A percentile compares a stretch with the other conserved stretches of the same genome.
phyloP scores from a whole-genome alignment of 2,888 invertebrate species.

The Acronicta alni region DNA sequence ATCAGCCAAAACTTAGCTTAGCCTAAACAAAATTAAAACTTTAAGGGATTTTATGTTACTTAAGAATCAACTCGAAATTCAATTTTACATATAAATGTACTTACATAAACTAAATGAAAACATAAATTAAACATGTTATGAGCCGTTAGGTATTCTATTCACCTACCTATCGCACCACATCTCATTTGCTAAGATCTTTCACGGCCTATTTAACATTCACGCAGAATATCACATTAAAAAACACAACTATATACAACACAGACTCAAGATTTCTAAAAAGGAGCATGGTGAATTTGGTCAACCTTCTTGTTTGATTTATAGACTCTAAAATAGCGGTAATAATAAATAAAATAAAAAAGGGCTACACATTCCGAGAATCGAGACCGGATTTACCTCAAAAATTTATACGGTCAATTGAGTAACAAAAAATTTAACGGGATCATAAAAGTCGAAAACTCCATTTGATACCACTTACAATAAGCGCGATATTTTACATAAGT shows the following conservation, averaged over 20 bases:
- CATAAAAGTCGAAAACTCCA: too few relatives aligned
- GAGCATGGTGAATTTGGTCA: too few relatives aligned
- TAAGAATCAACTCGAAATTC: too few relatives aligned
- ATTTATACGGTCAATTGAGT: constrained; percentile 4
- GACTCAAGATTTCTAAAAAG: not conserved
- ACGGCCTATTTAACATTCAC: constrained; percentile 40
- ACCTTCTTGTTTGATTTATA: not conserved
- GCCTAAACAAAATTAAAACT: too few relatives aligned
- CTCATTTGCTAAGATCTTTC: constrained; percentile 34
- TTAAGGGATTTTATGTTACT: too few relatives aligned
- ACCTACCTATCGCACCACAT: constrained; percentile 11
- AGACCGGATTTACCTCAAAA: constrained; percentile 7
- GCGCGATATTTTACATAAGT: too few relatives aligned
- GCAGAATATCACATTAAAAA: not conserved
- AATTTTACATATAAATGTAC: too few relatives aligned
- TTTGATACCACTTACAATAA: too few relatives aligned
- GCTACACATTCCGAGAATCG: not conserved
- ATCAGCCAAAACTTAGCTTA: too few relatives aligned
- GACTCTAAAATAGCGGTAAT: not conserved
- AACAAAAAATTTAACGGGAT: not conserved
- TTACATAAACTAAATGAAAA: constrained; percentile 19
- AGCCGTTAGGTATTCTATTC: constrained; percentile 34
- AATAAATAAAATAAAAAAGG: too few relatives aligned
- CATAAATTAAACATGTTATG: constrained; percentile 31
- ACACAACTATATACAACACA: constrained; percentile 1